Percentiles rank a stretch among this genome's conserved stretches.
phyloP scores from a whole-genome alignment of 2,888 invertebrate species.

The Nipponacmea schrenckii region DNA sequence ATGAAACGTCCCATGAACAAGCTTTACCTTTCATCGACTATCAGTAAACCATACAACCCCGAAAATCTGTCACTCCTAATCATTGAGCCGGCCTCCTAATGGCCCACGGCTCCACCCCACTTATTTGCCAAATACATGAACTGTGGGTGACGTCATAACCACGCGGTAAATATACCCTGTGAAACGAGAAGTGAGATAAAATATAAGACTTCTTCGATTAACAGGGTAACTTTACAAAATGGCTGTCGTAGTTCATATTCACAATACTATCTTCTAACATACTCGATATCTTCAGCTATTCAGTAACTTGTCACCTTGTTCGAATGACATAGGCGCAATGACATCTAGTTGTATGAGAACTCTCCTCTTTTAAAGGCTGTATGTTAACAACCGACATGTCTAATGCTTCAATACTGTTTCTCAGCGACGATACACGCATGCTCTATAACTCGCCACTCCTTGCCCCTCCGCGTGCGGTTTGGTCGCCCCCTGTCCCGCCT shows the following conservation, averaged over 20 bases:
- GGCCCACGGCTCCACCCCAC: conserved; percentile 11
- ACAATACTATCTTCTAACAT: not conserved
- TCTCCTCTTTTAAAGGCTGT: conserved; percentile 2
- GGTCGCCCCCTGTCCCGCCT: conserved; percentile 6
- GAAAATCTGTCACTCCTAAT: not conserved
- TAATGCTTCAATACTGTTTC: conserved; percentile 2
- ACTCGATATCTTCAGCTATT: too few relatives aligned
- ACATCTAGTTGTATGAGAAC: not conserved
- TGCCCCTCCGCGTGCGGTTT: conserved; percentile 8
- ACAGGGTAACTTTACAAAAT: conserved; percentile 58
- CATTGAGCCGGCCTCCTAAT: conserved; percentile 6
- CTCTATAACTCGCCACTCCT: conserved; percentile 8
- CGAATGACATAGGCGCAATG: not conserved
- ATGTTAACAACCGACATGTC: not conserved
- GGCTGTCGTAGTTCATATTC: conserved; percentile 9
- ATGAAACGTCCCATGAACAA: not conserved
- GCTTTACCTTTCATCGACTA: not conserved
- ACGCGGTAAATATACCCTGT: conserved; percentile 60
- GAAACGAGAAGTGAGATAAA: conserved; percentile 56
- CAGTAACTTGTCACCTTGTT: not conserved
- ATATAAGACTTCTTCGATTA: conserved; percentile 56
- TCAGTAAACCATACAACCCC: conserved; percentile 4
- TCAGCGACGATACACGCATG: conserved; percentile 4
- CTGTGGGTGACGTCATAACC: conserved; percentile 22
- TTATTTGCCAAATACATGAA: conserved; percentile 3